Conservation (phyloP, 2,113 vertebrate genomes). For the Agelaius phoeniceus region DNA sequence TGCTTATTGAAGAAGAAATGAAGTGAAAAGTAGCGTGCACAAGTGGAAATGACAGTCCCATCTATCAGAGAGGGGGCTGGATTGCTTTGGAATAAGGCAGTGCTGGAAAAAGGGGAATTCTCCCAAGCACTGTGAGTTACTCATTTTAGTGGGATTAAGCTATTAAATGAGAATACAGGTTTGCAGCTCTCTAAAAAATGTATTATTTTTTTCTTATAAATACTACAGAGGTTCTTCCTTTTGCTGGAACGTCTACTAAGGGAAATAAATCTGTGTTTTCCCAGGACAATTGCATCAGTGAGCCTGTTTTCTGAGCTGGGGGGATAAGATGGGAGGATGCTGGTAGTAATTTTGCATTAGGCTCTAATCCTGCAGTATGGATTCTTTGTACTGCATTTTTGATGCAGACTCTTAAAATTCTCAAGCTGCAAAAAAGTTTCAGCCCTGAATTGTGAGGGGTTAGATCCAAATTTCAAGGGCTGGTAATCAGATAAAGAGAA, state of each 20-base stretch:
- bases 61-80: background rate
- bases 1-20: background rate
- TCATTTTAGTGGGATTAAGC: background rate
- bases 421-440: background rate
- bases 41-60: constrained; percentile 10
- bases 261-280: background rate
- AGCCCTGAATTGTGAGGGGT: background rate
- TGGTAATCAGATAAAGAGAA: background rate
- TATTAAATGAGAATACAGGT: background rate
- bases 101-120: constrained; percentile 9
- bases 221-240: background rate
- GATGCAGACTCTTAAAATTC: background rate
- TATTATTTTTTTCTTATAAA: background rate
- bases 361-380: background rate
- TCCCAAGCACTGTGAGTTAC: background rate
- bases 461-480: background rate
- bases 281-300: background rate
- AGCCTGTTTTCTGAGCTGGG: background rate
- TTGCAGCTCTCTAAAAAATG: background rate
- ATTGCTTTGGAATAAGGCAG: background rate
- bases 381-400: background rate
- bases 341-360: background rate
- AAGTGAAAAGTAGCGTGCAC: background rate
- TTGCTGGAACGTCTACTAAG: background rate
- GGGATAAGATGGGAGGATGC: background rate